These are phyloP conservation scores for Cenopis cana DNA, from an alignment of 2,888 invertebrate species.

Conservation along the genomic window DNA sequence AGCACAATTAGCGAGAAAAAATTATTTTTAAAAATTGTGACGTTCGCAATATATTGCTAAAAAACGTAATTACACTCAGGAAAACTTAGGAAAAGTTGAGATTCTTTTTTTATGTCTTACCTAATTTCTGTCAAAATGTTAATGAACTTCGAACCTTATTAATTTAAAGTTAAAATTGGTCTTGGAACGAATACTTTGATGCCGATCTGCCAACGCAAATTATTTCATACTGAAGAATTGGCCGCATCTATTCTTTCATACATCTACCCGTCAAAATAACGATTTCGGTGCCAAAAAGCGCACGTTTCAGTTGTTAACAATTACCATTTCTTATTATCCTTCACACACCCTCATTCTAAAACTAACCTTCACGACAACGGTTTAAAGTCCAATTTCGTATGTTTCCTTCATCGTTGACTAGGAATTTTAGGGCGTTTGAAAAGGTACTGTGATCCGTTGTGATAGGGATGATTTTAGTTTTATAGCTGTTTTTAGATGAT, in stretches of 20 bases:
- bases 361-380: conserved; percentile 39
- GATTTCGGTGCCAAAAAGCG: conserved; percentile 52
- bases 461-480: conserved; percentile 31
- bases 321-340: conserved; percentile 49
- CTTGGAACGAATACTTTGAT: no score
- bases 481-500: conserved; percentile 44
- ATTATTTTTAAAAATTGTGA: no score
- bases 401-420: not conserved
- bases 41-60: no score
- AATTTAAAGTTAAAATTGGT: no score
- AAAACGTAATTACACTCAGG: no score
- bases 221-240: not conserved
- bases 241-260: conserved; percentile 5
- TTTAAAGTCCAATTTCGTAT: not conserved
- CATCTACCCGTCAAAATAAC: conserved; percentile 34
- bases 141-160: no score
- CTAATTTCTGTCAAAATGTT: no score
- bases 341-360: conserved; percentile 45
- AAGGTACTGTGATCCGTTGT: not conserved
- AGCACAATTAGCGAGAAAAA: no score
- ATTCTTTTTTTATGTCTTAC: no score
- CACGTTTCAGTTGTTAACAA: conserved; percentile 53
- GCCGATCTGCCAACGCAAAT: no score
- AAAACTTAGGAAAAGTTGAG: no score
- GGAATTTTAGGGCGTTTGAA: not conserved